phyloP scores from a whole-genome alignment of 2,888 invertebrate species.

The Alloscopus bannaensis region DNA sequence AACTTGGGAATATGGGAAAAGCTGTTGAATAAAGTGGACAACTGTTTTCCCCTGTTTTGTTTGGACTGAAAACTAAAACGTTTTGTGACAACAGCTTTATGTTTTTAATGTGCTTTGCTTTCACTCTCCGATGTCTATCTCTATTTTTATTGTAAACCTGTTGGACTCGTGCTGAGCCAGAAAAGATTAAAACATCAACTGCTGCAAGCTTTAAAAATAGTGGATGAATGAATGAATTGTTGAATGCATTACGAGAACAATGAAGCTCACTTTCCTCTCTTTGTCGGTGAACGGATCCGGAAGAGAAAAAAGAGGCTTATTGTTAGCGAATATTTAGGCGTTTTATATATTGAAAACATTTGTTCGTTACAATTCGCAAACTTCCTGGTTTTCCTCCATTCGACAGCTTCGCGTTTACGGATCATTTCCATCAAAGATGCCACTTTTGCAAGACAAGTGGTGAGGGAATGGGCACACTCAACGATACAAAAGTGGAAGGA shows the following conservation, averaged over 20 bases:
- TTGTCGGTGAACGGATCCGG: too few species aligned
- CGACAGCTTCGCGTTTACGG: background rate
- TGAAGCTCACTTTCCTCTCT: too few species aligned
- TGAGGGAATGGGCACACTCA: too few species aligned
- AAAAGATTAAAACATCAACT: too few species aligned
- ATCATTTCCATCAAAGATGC: background rate
- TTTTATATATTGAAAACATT: too few species aligned
- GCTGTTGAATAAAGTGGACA: background rate
- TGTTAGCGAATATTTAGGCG: too few species aligned
- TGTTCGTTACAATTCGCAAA: background rate
- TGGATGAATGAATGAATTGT: too few species aligned
- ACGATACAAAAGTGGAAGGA: background rate
- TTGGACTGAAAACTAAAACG: background rate
- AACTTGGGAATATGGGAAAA: background rate
- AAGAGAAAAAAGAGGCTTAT: too few species aligned
- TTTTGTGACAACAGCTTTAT: background rate
- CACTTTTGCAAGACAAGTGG: too few species aligned
- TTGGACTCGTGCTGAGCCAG: too few species aligned
- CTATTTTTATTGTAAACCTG: background rate
- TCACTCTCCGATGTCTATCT: background rate
- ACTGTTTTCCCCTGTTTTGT: background rate
- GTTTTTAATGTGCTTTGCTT: background rate
- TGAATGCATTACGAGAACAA: too few species aligned
- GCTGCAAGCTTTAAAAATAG: too few species aligned
- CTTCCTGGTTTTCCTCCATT: background rate